Base-by-base conservation (phyloP, 2,888 invertebrate species). In the Megaustenia siamemsis region DNA sequence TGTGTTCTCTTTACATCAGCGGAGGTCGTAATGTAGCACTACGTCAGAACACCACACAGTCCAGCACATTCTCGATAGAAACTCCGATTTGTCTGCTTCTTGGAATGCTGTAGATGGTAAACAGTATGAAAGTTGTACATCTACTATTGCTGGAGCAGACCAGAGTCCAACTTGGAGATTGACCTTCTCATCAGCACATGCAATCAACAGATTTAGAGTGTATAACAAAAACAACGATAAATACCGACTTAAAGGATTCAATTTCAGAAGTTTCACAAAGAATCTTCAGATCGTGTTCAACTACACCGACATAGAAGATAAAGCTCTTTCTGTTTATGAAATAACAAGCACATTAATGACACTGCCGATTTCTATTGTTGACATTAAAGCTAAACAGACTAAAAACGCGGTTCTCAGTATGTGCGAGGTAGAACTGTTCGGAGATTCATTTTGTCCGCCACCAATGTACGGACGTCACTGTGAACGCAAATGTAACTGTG, bases 1-100 rank as follows among this genome's bases (percentile, higher is more conserved):
- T 73, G 3, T 73, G 73, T 73, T 49, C 73, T 32, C 32, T 73
- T 15, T 73, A 73, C 49, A 73, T 73, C 73, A 73, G 73, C 32
- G 73, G 73, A 49, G 73, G 73, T 49, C 69, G 69, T 69, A 69
- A 69, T n/a, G 24, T 69, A 24, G 69, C 69, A 38, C 69, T 69
- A 1, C 40, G 40, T 40, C 69, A 69, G 69, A 69, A 69, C 21
- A 38, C 69, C 24, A 40, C 1, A 2, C 69, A 69, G 38, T 69
- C 69, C 69, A 69, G 69, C n/a, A 40, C 40, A 40, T 69, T 40
- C 15, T 21, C 8, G n/a, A 12, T 21, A 21, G n/a, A n/a, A 24
- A 24, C 2, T 2, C 12, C 6, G 24, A 38, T 40, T 2, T 1
- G 4, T 8, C 69, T 40, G 6, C 21, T 21, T 38, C 38, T 38